Percentiles rank a stretch among this genome's conserved stretches.
phyloP scores from a whole-genome alignment of 2,888 invertebrate genomes.

The Erebia palarica region DNA sequence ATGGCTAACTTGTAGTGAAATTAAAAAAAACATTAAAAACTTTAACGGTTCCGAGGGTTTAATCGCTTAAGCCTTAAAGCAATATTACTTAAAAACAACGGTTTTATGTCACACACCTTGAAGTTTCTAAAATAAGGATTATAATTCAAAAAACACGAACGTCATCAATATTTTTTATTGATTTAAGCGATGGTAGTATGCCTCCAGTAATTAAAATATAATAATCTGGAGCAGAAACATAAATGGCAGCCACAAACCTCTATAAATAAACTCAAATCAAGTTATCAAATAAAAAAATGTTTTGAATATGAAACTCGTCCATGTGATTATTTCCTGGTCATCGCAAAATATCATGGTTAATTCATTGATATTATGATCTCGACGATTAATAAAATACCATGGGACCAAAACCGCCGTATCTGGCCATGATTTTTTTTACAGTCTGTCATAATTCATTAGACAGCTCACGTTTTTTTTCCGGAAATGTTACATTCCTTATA shows the following conservation, averaged over 20 bases:
- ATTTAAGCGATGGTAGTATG: too few relatives aligned
- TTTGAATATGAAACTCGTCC: not conserved
- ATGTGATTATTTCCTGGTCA: slow-evolving; percentile 9
- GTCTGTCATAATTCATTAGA: slow-evolving; percentile 10
- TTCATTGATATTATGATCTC: not conserved
- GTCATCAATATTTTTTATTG: too few relatives aligned
- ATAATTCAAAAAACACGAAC: too few relatives aligned
- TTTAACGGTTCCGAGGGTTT: too few relatives aligned
- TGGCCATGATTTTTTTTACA: not conserved
- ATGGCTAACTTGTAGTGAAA: too few relatives aligned
- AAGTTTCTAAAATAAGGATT: too few relatives aligned
- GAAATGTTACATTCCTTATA: not conserved
- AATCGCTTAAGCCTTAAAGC: too few relatives aligned
- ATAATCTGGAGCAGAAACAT: too few relatives aligned
- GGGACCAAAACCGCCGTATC: not conserved
- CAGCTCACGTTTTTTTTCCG: slow-evolving; percentile 4
- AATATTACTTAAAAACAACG: too few relatives aligned
- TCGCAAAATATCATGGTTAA: slow-evolving; percentile 4
- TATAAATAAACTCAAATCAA: not conserved
- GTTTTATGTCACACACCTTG: too few relatives aligned
- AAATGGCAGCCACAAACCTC: not conserved
- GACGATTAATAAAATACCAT: not conserved
- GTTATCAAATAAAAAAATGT: not conserved
- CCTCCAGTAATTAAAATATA: too few relatives aligned
- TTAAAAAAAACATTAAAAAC: too few relatives aligned